Evolutionary conservation across 2,888 invertebrate genomes (phyloP), one percentile per base, ranked within the genome.

Genomic region (Lasius fuliginosus): DNA sequence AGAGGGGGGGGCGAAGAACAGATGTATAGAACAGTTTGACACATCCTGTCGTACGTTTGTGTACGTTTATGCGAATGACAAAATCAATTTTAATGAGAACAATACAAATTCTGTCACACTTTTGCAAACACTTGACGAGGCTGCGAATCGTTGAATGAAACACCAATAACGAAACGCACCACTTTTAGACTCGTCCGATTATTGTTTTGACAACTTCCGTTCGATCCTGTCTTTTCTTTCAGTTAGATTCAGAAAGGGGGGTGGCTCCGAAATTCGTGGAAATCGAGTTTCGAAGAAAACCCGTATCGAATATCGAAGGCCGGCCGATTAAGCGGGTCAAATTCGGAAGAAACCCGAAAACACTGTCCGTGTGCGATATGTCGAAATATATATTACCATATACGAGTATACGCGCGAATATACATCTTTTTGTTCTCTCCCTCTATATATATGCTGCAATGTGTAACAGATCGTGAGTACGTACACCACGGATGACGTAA

Each of bases 311-410:
- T 83, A 74, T 58, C 62, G 83, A 88, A 86, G 87, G 86, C 87
- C 89, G 86, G 62, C 84, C 83, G 86, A 87, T 89, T 77, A 86
- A 89, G 67, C 87, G 23, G 23, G 68, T 85, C 84, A 84, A 87
- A 85, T 85, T 86, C 71, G 85, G 83, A 84, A 76, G 87, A 85
- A 86, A 89, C 53, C 53, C 82, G 86, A 89, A 90, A 90, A 86
- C 89, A 85, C 74, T 67, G 74, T 40, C n/a, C 8, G 46, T 58
- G 23, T 23, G 23, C 23, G 62, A 71, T 67, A 33, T 40, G 58
- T 30, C 18, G 36, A 69, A 12, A n/a, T 49, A 64, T 23, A 58
- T 33, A 36, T 36, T 33, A 33, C 30, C 36, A 36, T 36, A 68
- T 30, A 71, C 11, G 69, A 74, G 33, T 71, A 5, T 36, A 58